These are phyloP conservation scores for Neodiprion virginianus DNA, from an alignment of 1,140 invertebrate genomes.

Conservation along the genomic window DNA sequence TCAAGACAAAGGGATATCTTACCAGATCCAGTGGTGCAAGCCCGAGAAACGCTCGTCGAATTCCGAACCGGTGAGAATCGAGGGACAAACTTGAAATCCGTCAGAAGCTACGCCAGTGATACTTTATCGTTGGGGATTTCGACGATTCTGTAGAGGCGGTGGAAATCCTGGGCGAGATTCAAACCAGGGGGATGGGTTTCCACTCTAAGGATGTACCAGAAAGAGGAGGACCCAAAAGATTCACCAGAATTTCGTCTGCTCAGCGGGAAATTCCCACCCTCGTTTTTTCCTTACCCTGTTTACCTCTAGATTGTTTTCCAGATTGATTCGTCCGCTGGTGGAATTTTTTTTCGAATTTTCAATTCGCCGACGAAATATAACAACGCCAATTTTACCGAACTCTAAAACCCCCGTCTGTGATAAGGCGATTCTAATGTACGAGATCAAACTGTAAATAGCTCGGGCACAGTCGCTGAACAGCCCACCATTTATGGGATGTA, in stretches of 20 bases:
- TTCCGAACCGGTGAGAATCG: background rate
- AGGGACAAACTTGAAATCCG: background rate
- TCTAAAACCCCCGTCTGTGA: background rate
- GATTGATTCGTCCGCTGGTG: background rate
- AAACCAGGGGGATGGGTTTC: background rate
- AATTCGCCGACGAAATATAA: background rate
- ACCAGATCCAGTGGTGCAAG: background rate
- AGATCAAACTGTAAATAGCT: background rate
- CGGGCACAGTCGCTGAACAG: background rate
- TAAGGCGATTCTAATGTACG: background rate
- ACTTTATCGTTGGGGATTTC: constrained; percentile 7
- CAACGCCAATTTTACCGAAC: background rate
- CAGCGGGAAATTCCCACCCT: background rate
- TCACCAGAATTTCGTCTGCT: background rate
- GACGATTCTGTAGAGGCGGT: background rate
- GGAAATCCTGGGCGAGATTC: background rate
- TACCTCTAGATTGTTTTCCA: background rate
- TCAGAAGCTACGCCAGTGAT: background rate
- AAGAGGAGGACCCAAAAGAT: background rate
- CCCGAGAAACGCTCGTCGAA: background rate
- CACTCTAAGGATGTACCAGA: background rate
- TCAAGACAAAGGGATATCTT: constrained; percentile 7
- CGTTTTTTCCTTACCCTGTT: no score
- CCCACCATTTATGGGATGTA: background rate
- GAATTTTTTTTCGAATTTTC: background rate